These are phyloP conservation scores for Squalus acanthias DNA, from an alignment of 2,797 vertebrate species.

Conservation along the genomic window DNA sequence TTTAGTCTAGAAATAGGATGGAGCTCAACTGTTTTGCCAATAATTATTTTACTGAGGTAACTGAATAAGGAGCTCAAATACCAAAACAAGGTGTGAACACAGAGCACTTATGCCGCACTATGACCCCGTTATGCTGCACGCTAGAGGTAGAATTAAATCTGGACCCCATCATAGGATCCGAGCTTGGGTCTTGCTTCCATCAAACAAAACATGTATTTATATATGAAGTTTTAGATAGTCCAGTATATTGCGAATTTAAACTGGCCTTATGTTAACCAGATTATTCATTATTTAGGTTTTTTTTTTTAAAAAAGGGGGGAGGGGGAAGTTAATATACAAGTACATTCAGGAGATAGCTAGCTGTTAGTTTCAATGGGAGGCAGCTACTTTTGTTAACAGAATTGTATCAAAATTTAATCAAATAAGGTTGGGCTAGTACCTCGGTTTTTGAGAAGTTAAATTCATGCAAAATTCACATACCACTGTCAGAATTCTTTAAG, in stretches of 20 bases:
- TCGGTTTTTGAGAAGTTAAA: background rate
- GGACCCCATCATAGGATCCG: background rate
- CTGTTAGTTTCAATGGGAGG: too few species aligned
- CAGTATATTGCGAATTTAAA: background rate
- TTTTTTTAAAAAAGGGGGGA: background rate
- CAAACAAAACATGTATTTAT: background rate
- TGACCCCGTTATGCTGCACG: background rate
- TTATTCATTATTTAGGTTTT: background rate
- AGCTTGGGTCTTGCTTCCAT: background rate
- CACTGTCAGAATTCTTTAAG: background rate
- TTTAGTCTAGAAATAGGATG: background rate
- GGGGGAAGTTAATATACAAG: background rate
- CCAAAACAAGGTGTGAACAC: background rate
- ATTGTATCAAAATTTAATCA: background rate
- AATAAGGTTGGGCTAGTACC: background rate
- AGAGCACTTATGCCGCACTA: background rate
- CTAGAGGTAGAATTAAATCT: background rate
- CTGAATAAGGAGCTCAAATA: background rate
- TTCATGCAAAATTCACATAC: background rate
- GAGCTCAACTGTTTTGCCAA: background rate
- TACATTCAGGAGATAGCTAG: background rate
- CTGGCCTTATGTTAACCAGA: background rate
- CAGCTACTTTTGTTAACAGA: background rate
- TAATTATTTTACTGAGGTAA: background rate
- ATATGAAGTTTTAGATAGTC: background rate